Conservation (phyloP, 2,797 vertebrate genomes). For the Gymnoscopelus braueri region DNA sequence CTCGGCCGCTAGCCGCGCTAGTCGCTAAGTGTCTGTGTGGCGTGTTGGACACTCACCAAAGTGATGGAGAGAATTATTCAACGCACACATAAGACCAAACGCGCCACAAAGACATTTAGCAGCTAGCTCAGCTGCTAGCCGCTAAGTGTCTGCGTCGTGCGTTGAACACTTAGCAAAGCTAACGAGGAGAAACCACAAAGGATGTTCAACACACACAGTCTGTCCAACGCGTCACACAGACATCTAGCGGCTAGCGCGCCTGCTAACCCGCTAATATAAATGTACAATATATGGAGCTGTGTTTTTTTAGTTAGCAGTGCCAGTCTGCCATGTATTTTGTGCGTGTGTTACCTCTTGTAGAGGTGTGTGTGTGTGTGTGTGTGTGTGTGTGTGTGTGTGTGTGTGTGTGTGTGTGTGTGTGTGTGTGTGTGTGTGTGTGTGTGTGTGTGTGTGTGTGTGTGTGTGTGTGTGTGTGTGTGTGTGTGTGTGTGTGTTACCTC, state of each 20-base stretch:
- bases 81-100: no score
- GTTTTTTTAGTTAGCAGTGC: constrained; percentile 62
- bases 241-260: constrained; percentile 62
- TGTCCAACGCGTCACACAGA: constrained; percentile 70
- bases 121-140: no score
- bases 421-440: no score
- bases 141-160: no score
- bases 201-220: no score
- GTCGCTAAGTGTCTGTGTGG: no score
- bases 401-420: constrained; percentile 13
- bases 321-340: no score
- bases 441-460: constrained; percentile 45
- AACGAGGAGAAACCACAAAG: no score
- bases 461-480: constrained; percentile 50
- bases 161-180: no score
- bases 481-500: constrained; percentile 59
- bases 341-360: constrained; percentile 54
- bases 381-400: constrained; percentile 57
- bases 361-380: constrained; percentile 18
- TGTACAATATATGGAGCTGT: constrained; percentile 74
- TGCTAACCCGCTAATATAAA: constrained; percentile 75
- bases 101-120: no score
- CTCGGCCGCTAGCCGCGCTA: no score
- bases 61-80: constrained; percentile 12
- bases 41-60: no score